Base-by-base conservation (phyloP, 2,797 vertebrate species). In the Odontamblyopus rebecca region DNA sequence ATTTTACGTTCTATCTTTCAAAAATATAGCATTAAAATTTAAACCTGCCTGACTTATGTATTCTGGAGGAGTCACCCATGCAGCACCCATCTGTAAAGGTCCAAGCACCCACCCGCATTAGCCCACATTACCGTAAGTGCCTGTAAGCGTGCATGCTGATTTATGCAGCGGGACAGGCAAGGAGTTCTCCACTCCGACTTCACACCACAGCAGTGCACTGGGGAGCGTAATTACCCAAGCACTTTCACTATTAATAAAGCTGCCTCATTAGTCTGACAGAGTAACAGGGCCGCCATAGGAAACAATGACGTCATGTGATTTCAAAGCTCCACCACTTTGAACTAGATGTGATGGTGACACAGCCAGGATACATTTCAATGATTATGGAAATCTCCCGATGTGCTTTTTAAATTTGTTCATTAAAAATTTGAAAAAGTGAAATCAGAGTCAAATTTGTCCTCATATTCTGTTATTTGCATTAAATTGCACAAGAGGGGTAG, bases 151-250 rank as follows among this genome's bases (percentile, higher is more conserved):
- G 67, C 71, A 71, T 48, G 64, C 67, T 83, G 80, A 88, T 79
- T 80, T 79, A 86, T 85, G 78, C 74, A 51, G 76, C 65, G 0
- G 38, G 82, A 77, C 48, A 41, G 70, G 71, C 75, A 1, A 27
- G 0, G 32, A 7, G 30, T 70, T 81, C 82, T 73, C 68, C n/a
- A 57, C 68, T 63, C 79, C 72, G 81, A 82, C 66, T 68, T 72
- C 57, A 73, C 76, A 38, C 81, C 65, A 54, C 76, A 72, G 67
- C 68, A 59, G 72, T 81, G 71, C 87, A 56, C 74, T 1, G 30
- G 83, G 84, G 81, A 85, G 1, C 61, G 64, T 82, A 87, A 90
- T 89, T 88, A 88, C 74, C 51, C 0, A 61, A 63, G 41, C 57
- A 32, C 67, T 78, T 79, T 82, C 77, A 71, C 62, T 30, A 72